phyloP scores from a whole-genome alignment of 2,888 invertebrate species.

The Kryphioiulus occultus region DNA sequence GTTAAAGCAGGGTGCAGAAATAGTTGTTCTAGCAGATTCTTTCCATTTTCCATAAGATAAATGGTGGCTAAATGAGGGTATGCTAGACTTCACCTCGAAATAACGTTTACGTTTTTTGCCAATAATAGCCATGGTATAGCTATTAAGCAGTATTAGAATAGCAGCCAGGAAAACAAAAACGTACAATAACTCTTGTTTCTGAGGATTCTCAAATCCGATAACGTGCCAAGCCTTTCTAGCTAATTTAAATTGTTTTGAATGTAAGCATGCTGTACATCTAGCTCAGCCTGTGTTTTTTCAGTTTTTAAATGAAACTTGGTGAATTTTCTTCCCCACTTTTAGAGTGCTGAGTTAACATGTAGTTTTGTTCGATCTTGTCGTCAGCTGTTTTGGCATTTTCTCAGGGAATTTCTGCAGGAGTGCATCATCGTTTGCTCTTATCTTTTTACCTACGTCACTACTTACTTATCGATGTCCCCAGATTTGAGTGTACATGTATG shows the following conservation, averaged over 20 bases:
- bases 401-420: background rate
- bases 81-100: too few species aligned
- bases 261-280: background rate
- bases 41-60: too few species aligned
- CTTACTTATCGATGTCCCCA: background rate
- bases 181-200: background rate
- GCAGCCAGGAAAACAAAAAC: too few species aligned
- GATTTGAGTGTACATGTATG: background rate
- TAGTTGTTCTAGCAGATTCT: too few species aligned
- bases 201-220: too few species aligned
- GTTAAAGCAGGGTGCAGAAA: too few species aligned
- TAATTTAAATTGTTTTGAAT: background rate
- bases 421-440: background rate
- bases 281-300: background rate
- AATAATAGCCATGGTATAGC: too few species aligned
- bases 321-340: background rate
- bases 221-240: too few species aligned
- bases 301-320: background rate
- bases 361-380: background rate
- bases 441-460: background rate
- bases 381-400: background rate
- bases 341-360: background rate
- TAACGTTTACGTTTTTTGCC: too few species aligned
- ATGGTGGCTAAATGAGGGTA: too few species aligned
- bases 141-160: too few species aligned